Evolutionary conservation across 2,888 invertebrate species (phyloP), one percentile per base, ranked within the genome.

Genomic region (Limnephilus auricula): DNA sequence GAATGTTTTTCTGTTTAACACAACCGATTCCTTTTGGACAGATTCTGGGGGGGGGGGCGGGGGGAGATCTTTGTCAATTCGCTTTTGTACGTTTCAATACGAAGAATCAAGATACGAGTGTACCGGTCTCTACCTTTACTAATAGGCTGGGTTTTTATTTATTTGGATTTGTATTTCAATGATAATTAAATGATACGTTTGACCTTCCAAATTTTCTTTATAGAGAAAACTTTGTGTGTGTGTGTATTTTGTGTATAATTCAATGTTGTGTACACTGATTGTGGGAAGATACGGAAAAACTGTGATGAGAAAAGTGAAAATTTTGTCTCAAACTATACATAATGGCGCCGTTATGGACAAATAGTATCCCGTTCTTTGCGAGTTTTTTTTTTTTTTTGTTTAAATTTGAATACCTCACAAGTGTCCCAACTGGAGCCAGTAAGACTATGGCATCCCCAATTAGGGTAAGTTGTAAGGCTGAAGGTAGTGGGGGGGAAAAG

Each of bases 1-100:
- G 79, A 90, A 83, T 91, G 89, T 90, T 90, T 90, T 90, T 79
- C 89, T 89, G n/a, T 89, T 40, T 89, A 79, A 78, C 79, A 30
- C 87, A 78, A 87, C 87, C 85, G 85, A 85, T 85, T 82, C 40
- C 85, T 85, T 40, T 40, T 85, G 85, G 40, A 65, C 65, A 65
- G 65, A n/a, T 25, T 65, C 30, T 1, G 30, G 32, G 80, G 6
- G 12, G 80, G 80, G 80, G 80, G 6, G 12, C 31, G 80, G 80
- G 80, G 32, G 31, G 10, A 80, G 30, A 32, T 80, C 80, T 80
- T 80, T 80, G 80, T 80, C 80, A 80, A 65, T 80, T 80, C 30
- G 30, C 80, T 32, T 80, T 80, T 80, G 80, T 80, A 80, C 32
- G 80, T 80, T 80, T 80, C 80, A 80, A 32, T 80, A 31, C 31